Evolutionary conservation across 2,888 invertebrate genomes (phyloP).

Genomic region (Amitus sp.): DNA sequence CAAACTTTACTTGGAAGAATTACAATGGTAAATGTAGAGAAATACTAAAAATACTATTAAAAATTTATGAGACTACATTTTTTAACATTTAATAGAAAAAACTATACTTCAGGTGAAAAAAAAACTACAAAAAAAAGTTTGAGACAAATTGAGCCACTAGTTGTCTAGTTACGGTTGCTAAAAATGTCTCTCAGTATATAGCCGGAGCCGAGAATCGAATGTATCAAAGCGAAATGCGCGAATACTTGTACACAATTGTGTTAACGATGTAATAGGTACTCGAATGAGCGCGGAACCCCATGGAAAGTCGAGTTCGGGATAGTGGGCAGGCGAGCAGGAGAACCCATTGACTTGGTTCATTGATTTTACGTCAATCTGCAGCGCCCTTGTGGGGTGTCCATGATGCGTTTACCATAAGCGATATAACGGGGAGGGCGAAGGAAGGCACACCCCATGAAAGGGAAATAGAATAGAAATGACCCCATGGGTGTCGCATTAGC

Average conservation of each 20-base stretch:
- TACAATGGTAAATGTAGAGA: no score
- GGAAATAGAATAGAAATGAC: conserved; percentile 65
- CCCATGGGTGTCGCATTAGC: conserved; percentile 63
- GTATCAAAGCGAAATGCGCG: background rate
- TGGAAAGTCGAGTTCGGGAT: conserved; percentile 39
- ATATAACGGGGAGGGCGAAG: conserved; percentile 45
- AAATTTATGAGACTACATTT: no score
- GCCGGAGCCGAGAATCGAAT: background rate
- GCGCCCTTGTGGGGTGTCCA: conserved; percentile 60
- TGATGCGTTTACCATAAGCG: conserved; percentile 65
- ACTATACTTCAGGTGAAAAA: no score
- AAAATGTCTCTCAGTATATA: no score
- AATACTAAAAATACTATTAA: no score
- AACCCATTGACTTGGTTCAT: conserved; percentile 65
- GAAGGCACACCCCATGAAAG: conserved; percentile 54
- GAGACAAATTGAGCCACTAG: no score
- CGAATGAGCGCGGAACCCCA: conserved; percentile 42
- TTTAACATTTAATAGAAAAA: no score
- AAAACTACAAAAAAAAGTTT: no score
- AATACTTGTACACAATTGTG: conserved; percentile 20
- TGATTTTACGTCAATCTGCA: conserved; percentile 66
- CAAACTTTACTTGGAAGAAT: no score
- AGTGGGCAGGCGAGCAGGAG: conserved; percentile 44
- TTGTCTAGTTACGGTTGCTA: no score
- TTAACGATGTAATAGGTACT: conserved; percentile 46